Percentiles rank a stretch among this genome's conserved stretches.
phyloP scores from a whole-genome alignment of 2,888 invertebrate species.

The Muschampia plurimacula region DNA sequence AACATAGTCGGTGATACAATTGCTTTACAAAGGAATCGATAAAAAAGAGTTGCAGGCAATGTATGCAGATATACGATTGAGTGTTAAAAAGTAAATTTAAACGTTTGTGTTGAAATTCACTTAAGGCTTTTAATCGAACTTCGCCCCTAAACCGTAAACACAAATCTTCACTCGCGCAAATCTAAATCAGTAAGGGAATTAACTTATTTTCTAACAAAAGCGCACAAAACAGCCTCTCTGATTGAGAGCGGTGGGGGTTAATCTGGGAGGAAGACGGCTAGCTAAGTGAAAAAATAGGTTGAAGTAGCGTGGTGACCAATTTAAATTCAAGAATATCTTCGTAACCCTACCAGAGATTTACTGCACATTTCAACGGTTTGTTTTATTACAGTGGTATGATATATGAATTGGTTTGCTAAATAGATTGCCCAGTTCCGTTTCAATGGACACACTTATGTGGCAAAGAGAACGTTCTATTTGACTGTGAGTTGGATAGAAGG shows the following conservation, averaged over 20 bases:
- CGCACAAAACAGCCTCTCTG: constrained; percentile 40
- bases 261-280: constrained; percentile 53
- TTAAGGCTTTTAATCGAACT: background rate
- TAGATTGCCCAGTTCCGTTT: constrained; percentile 12
- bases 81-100: background rate
- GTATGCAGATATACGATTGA: background rate
- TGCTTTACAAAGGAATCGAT: too few relatives aligned
- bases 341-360: constrained; percentile 41
- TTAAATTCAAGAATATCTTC: constrained; percentile 53
- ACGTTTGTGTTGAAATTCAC: background rate
- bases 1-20: too few relatives aligned
- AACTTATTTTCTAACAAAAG: constrained; percentile 36
- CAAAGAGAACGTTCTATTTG: background rate
- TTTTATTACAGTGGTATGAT: constrained; percentile 17
- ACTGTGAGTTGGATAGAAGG: background rate
- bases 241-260: constrained; percentile 50
- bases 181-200: constrained; percentile 45
- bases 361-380: constrained; percentile 45
- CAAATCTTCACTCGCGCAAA: constrained; percentile 28
- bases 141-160: background rate
- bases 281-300: constrained; percentile 52
- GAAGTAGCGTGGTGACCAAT: constrained; percentile 50
- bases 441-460: background rate
- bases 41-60: too few relatives aligned
- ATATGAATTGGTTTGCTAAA: constrained; percentile 18